Conservation (phyloP, 2,888 invertebrate genomes). For the Alloscopus bannaensis region DNA sequence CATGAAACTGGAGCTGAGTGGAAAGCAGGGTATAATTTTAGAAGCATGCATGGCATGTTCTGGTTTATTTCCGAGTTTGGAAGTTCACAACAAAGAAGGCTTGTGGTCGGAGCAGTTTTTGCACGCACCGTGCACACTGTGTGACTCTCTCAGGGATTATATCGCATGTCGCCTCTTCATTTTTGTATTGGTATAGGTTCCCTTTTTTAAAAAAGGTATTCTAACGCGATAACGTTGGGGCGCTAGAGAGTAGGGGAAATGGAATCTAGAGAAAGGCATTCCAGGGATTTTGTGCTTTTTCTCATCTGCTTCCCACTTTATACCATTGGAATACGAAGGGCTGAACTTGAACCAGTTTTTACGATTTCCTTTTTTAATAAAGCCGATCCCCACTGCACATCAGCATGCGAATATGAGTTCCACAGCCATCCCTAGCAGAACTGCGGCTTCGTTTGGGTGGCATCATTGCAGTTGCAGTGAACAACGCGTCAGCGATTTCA, state of each 20-base stretch:
- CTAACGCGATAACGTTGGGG: not conserved
- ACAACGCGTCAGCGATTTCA: too few species aligned
- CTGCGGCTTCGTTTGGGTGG: too few species aligned
- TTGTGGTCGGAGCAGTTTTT: constrained; percentile 48
- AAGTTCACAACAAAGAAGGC: constrained; percentile 48
- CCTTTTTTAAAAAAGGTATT: not conserved
- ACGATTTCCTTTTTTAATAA: not conserved
- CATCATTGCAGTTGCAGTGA: too few species aligned
- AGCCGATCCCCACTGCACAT: too few species aligned
- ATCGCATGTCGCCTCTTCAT: constrained; percentile 5
- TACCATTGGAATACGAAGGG: too few species aligned
- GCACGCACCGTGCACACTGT: constrained; percentile 21
- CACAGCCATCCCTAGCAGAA: too few species aligned
- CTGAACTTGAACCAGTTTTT: constrained; percentile 43
- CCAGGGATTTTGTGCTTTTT: not conserved
- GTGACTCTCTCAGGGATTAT: constrained; percentile 2
- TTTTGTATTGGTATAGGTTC: constrained; percentile 20
- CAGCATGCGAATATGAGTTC: too few species aligned
- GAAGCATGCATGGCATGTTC: constrained; percentile 9
- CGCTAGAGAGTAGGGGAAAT: not conserved
- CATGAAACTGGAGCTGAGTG: not conserved
- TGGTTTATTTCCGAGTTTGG: constrained; percentile 28
- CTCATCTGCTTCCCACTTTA: too few species aligned
- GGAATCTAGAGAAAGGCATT: constrained; percentile 32
- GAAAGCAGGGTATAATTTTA: too few species aligned